Evolutionary conservation across 2,797 vertebrate species (phyloP).

Genomic region (Craterocephalus amniculus): DNA sequence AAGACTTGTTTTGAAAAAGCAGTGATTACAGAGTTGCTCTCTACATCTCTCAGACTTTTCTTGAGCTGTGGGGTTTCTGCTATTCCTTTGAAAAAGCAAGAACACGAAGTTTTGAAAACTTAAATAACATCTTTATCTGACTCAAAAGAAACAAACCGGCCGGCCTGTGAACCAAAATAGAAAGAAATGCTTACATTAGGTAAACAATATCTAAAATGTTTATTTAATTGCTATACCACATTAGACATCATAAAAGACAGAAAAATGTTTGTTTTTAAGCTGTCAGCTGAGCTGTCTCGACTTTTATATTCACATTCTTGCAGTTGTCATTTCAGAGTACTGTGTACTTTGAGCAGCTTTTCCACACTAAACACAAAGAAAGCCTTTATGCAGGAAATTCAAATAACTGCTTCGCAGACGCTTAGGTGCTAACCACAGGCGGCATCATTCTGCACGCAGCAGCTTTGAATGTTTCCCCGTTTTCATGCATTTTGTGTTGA

Average conservation of each 20-base stretch:
- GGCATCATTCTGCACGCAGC: background rate
- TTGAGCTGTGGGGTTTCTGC: background rate
- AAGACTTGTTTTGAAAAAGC: background rate
- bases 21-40: background rate
- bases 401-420: constrained; percentile 17
- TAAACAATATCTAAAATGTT: background rate
- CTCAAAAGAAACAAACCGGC: background rate
- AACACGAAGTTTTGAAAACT: background rate
- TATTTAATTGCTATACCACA: background rate
- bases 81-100: background rate
- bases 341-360: background rate
- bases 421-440: background rate
- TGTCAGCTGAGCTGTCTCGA: background rate
- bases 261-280: constrained; percentile 4
- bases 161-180: background rate
- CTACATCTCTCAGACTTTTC: background rate
- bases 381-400: background rate
- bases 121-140: background rate
- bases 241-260: background rate
- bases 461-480: constrained; percentile 1
- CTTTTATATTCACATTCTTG: constrained; percentile 1
- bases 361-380: constrained; percentile 1
- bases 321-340: background rate
- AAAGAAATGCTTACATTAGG: background rate
- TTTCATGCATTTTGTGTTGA: constrained; percentile 4